These are phyloP conservation scores for Prinia subflava DNA, from an alignment of 2,113 vertebrate genomes.

Conservation along the genomic window DNA sequence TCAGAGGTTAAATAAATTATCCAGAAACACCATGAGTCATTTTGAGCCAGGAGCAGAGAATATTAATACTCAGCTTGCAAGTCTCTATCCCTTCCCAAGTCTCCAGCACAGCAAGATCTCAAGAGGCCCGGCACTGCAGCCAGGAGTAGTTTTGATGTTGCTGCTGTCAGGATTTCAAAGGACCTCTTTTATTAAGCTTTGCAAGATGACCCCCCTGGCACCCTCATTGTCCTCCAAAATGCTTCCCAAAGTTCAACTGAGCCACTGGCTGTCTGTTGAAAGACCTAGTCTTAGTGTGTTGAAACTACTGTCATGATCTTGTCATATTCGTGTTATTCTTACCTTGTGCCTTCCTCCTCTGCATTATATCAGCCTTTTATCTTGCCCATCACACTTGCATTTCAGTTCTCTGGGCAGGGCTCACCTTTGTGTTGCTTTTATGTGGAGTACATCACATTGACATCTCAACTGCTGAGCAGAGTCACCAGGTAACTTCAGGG, in stretches of 20 bases:
- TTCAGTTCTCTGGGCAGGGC: slow-evolving; percentile 34
- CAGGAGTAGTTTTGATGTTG: not conserved
- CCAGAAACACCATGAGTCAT: not conserved
- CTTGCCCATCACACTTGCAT: not conserved
- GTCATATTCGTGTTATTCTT: not conserved
- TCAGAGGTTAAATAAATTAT: not conserved
- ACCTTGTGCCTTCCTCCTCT: not conserved
- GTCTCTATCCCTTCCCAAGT: not conserved
- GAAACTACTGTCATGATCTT: not conserved
- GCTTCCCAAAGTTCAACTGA: not conserved
- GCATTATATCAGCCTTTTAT: slow-evolving; percentile 16
- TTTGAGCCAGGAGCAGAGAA: not conserved
- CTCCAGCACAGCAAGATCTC: not conserved
- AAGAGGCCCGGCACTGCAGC: rapidly evolving
- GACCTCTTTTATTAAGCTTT: not conserved
- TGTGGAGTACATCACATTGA: not conserved
- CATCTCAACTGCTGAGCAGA: not conserved
- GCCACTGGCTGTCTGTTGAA: not conserved
- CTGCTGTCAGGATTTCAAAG: not conserved
- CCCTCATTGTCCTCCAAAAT: not conserved
- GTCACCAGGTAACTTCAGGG: not conserved
- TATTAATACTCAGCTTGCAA: not conserved
- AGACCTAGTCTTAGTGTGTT: not conserved
- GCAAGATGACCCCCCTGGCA: not conserved
- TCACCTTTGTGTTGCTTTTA: slow-evolving; percentile 11